Base-by-base conservation (phyloP, 2,888 invertebrate species). In the Machimus rusticus region DNA sequence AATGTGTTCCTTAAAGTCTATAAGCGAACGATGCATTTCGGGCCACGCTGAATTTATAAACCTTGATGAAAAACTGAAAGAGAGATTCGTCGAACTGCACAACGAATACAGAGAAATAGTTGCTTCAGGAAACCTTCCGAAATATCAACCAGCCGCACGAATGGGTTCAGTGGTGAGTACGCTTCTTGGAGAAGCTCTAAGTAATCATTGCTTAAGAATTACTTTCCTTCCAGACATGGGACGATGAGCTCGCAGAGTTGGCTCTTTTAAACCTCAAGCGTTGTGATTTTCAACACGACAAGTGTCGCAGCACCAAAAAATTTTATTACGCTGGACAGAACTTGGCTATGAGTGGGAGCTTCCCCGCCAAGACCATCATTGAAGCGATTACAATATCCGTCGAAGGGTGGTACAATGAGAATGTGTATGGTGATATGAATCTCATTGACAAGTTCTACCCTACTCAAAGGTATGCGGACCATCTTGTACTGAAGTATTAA, bases 201-300 rank as follows among this genome's bases (percentile, higher is more conserved):
- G 1, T 51, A 2, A 6, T 16, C 5, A 6, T 1, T 51, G 0
- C 6, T 51, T 16, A 51, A 16, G 6, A 5, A 16, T 16, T 51
- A 19, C 6, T n/a, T 51, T 5, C 5, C n/a, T 51, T n/a, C 2
- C 5, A 86, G 86, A 19, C n/a, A 16, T 90, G 90, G 90, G 78
- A 89, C 23, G 81, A 88, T 2, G 89, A 90, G 66, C 46, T 90
- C 6, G 89, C 89, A 37, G 28, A 37, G 12, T 88, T 90, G 66
- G 90, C 90, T 0, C 88, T 88, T 37, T 74, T 89, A 1, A 90
- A 90, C 88, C 88, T 89, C 0, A 89, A 89, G 78, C 84, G 84
- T 0, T 90, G 90, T 55, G 55, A 86, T 37, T 57, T 79, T 46
- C 43, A 43, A 5, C 87, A 87, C 46, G 88, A 88, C 82, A 12